A percentile compares a stretch with the other conserved stretches of the same genome.
Evolutionary conservation across 1,140 invertebrate species (phyloP).

Genomic region (Scaptomyza montana): DNA sequence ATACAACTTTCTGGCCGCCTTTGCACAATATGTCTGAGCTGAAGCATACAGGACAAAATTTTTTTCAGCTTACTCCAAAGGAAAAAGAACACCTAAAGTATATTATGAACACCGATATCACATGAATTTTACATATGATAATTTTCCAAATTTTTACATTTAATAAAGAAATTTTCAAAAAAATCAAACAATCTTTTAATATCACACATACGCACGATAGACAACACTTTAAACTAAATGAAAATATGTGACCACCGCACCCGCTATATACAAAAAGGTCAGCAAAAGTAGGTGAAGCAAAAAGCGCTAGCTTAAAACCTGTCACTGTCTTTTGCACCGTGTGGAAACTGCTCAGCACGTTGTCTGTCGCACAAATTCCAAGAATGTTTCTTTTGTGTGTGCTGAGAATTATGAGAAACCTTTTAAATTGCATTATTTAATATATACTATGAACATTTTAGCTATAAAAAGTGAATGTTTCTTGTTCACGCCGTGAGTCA

Average conservation of each 20-base stretch:
- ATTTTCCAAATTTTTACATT: neutral
- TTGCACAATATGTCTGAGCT: slow-evolving; percentile 38
- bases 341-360: neutral
- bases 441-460: neutral
- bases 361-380: neutral
- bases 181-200: neutral
- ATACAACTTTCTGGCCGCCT: slow-evolving; percentile 50
- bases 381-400: neutral
- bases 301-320: too few relatives aligned
- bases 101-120: slow-evolving; percentile 39
- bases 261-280: too few relatives aligned
- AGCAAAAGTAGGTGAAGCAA: too few relatives aligned
- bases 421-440: neutral
- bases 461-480: neutral
- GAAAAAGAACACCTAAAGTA: slow-evolving; percentile 17
- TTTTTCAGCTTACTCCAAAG: slow-evolving; percentile 70
- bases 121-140: slow-evolving; percentile 9
- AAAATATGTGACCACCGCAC: neutral
- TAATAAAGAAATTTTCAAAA: neutral
- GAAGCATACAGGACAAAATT: slow-evolving; percentile 11
- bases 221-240: too few relatives aligned
- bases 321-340: too few relatives aligned
- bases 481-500: too few relatives aligned
- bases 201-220: too few relatives aligned
- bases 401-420: neutral